phyloP scores from a whole-genome alignment of 1,140 invertebrate genomes.

The Chironomus tepperi region DNA sequence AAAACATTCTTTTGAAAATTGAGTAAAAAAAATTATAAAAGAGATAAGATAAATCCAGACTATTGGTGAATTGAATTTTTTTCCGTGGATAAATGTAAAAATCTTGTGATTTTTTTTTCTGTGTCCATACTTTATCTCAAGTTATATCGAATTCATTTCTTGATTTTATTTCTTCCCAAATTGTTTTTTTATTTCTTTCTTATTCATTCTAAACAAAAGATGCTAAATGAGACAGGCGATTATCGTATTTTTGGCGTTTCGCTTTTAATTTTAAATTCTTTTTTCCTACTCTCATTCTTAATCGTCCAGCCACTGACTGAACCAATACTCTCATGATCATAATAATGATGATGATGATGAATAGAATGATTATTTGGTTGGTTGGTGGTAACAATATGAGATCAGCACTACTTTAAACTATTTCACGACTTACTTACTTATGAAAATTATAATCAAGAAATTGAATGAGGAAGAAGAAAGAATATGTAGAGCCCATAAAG shows the following conservation, averaged over 20 bases:
- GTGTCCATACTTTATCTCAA: constrained; percentile 4
- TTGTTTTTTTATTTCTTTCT: constrained; percentile 8
- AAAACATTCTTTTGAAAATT: constrained; percentile 10
- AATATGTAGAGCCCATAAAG: not conserved
- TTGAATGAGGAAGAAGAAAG: not conserved
- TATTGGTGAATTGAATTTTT: constrained; percentile 15
- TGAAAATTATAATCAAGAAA: not conserved
- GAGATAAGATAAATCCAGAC: not conserved
- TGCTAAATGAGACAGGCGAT: constrained; percentile 19
- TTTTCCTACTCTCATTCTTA: constrained; percentile 1
- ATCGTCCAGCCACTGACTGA: not conserved
- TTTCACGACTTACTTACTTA: not conserved
- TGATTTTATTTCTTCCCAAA: constrained; percentile 5
- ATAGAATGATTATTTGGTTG: too few species aligned
- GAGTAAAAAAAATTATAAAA: not conserved
- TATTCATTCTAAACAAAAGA: constrained; percentile 19
- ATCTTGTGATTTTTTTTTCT: constrained; percentile 18
- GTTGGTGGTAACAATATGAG: not conserved
- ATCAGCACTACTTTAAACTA: not conserved
- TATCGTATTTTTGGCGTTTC: not conserved
- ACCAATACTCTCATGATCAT: not conserved
- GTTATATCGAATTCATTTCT: not conserved
- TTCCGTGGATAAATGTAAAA: constrained; percentile 18
- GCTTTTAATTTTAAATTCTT: not conserved
- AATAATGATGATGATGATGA: not conserved